phyloP scores from a whole-genome alignment of 2,888 invertebrate species.

The Sussaba pulchella region DNA sequence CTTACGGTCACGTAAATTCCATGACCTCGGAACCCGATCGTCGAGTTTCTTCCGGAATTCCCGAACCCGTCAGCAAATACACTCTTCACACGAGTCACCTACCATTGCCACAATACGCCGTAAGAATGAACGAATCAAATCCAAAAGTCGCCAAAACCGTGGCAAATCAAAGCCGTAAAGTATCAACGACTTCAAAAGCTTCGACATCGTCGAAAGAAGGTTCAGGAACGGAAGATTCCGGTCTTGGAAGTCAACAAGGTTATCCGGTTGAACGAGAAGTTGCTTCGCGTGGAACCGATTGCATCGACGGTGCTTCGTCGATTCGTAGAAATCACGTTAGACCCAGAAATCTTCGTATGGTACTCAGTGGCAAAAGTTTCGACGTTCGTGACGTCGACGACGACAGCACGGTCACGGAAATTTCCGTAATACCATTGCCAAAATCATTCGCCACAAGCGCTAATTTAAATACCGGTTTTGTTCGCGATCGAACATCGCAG shows the following conservation, averaged over 20 bases:
- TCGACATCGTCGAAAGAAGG: slow-evolving; percentile 86
- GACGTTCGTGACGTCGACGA: slow-evolving; percentile 90
- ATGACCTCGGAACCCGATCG: slow-evolving; percentile 57
- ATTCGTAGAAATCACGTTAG: slow-evolving; percentile 83
- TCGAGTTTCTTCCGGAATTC: slow-evolving; percentile 73
- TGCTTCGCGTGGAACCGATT: slow-evolving; percentile 78
- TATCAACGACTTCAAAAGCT: slow-evolving; percentile 85
- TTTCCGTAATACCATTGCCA: slow-evolving; percentile 88
- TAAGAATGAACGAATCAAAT: slow-evolving; percentile 86
- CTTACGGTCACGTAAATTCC: slow-evolving; percentile 60
- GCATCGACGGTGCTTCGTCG: slow-evolving; percentile 77
- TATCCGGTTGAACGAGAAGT: slow-evolving; percentile 78
- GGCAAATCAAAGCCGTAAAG: slow-evolving; percentile 90
- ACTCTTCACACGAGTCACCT: slow-evolving; percentile 90
- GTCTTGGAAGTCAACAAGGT: slow-evolving; percentile 85
- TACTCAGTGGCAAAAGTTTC: slow-evolving; percentile 90
- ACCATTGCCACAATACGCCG: slow-evolving; percentile 90
- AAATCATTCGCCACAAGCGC: slow-evolving; percentile 81
- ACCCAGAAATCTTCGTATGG: slow-evolving; percentile 90
- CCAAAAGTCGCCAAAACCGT: slow-evolving; percentile 90
- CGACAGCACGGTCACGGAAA: slow-evolving; percentile 88
- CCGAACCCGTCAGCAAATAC: slow-evolving; percentile 86
- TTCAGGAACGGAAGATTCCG: slow-evolving; percentile 89
- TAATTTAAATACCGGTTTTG: slow-evolving; percentile 83
- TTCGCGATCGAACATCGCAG: slow-evolving; percentile 85